A percentile compares a stretch with the other conserved stretches of the same genome.
These are phyloP conservation scores for Chaetophractus vellerosus DNA, from an alignment of 2,797 vertebrate species.

Conservation along the genomic window DNA sequence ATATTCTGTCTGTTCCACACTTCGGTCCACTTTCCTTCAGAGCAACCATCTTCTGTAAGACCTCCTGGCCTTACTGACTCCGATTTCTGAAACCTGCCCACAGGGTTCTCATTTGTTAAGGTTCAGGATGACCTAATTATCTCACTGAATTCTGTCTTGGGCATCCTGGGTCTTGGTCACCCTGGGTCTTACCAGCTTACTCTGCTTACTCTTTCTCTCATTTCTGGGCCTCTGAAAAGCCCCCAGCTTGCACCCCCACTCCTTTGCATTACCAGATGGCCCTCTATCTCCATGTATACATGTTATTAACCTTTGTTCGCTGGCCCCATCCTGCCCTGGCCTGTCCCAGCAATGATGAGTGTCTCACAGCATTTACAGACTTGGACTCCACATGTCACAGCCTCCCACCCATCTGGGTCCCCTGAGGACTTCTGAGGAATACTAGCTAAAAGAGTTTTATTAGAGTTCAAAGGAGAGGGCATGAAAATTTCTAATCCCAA, in stretches of 20 bases:
- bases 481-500: constrained; percentile 12
- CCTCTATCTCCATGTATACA: background rate
- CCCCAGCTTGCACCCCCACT: background rate
- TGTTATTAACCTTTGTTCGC: background rate
- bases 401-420: background rate
- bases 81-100: background rate
- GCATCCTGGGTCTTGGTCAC: background rate
- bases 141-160: background rate
- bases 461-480: background rate
- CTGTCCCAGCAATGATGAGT: background rate
- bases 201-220: background rate
- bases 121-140: background rate
- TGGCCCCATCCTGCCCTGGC: background rate
- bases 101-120: background rate
- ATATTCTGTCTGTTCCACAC: background rate
- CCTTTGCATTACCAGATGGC: background rate
- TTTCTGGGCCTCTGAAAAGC: background rate
- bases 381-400: background rate
- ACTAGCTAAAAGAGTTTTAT: constrained; percentile 38
- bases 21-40: background rate
- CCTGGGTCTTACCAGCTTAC: background rate
- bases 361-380: background rate
- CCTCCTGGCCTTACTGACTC: background rate
- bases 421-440: background rate
- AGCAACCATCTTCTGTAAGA: background rate